Evolutionary conservation across 2,888 invertebrate species (phyloP).

Genomic region (Amphipoea lucens): DNA sequence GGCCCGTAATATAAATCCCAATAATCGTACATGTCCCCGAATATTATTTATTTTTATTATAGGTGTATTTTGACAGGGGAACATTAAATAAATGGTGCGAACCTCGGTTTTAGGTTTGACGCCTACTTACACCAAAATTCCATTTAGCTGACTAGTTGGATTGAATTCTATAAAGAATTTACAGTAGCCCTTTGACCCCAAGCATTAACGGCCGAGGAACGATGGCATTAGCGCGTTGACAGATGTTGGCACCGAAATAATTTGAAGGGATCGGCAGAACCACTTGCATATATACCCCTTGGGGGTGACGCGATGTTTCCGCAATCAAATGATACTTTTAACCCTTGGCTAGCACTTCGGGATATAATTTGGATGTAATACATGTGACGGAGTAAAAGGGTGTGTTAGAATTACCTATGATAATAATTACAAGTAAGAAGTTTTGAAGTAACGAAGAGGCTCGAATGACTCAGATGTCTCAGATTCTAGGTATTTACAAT

Average conservation of each 20-base stretch:
- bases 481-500: background rate
- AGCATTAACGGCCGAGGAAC: constrained; percentile 70
- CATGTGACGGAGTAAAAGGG: constrained; percentile 8
- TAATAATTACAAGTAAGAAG: too few relatives aligned
- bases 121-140: constrained; percentile 77
- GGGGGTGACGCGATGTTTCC: constrained; percentile 43
- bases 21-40: constrained; percentile 17
- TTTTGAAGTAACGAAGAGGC: background rate
- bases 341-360: constrained; percentile 26
- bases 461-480: background rate
- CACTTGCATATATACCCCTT: constrained; percentile 45
- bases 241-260: constrained; percentile 68
- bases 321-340: constrained; percentile 49
- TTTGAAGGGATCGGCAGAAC: constrained; percentile 51
- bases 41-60: constrained; percentile 28
- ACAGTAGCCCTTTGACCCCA: constrained; percentile 72
- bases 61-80: constrained; percentile 48
- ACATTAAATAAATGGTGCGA: constrained; percentile 59
- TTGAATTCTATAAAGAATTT: constrained; percentile 75
- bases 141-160: constrained; percentile 75
- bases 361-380: constrained; percentile 43
- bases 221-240: constrained; percentile 71
- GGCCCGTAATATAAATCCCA: constrained; percentile 4
- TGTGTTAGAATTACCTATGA: background rate
- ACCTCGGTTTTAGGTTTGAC: constrained; percentile 66